Percentiles rank a stretch among this genome's conserved stretches.
Conservation (phyloP, 2,113 vertebrate genomes). For the Prionailurus viverrinus region DNA sequence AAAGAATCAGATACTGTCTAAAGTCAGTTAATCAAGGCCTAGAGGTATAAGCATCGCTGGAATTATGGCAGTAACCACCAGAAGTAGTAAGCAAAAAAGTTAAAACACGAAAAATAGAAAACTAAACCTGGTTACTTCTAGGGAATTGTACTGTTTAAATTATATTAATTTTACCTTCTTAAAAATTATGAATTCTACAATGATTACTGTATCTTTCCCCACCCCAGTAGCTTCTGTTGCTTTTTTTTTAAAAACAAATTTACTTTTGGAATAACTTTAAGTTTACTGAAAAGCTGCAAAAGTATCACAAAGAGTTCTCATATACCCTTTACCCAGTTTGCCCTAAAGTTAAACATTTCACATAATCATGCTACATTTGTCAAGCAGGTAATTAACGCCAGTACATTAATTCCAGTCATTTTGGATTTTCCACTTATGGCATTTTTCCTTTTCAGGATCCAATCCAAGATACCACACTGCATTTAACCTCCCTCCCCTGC, state of each 20-base stretch:
- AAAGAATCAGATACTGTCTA: neutral
- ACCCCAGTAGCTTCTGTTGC: neutral
- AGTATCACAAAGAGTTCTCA: neutral
- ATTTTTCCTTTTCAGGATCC: neutral
- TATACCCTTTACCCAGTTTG: neutral
- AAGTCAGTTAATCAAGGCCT: neutral
- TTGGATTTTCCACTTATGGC: neutral
- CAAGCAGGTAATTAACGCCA: slow-evolving; percentile 28
- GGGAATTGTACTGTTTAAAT: neutral
- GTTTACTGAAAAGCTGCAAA: slow-evolving; percentile 25
- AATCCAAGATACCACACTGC: slow-evolving; percentile 1
- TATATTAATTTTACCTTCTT: neutral
- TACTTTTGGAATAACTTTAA: neutral
- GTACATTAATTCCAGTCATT: neutral
- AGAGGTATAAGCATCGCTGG: neutral
- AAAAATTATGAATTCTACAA: neutral
- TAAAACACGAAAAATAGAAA: neutral
- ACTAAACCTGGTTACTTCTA: neutral
- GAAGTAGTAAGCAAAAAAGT: neutral
- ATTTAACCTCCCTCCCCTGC: neutral
- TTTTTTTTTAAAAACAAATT: neutral
- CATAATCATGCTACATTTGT: neutral
- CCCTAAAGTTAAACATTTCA: neutral
- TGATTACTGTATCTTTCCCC: neutral
- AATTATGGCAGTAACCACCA: slow-evolving; percentile 13